A percentile compares a stretch with the other conserved stretches of the same genome.
These are phyloP conservation scores for Aphis craccivora DNA, from an alignment of 1,140 invertebrate genomes.

Conservation along the genomic window DNA sequence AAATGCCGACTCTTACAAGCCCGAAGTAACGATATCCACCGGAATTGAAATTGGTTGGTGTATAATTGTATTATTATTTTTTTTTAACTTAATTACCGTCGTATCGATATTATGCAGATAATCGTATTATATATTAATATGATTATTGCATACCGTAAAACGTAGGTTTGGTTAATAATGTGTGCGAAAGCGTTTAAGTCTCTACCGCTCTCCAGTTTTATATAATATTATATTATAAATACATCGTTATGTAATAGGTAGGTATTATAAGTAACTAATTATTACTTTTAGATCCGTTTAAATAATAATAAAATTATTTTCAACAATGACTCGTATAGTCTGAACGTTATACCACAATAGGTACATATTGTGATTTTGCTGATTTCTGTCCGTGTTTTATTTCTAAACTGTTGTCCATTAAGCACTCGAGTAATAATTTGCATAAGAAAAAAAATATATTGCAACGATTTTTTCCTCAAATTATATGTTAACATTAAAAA, in stretches of 20 bases:
- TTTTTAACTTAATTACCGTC: background rate
- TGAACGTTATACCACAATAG: background rate
- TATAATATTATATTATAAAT: background rate
- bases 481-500: too few species aligned
- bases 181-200: conserved; percentile 20
- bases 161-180: background rate
- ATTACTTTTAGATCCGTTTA: background rate
- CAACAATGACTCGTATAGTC: background rate
- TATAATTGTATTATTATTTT: background rate
- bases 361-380: background rate
- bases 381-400: too few species aligned
- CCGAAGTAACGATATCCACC: conserved; percentile 67
- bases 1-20: conserved; percentile 60
- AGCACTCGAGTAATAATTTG: too few species aligned
- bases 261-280: background rate
- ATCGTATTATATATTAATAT: background rate
- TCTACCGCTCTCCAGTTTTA: background rate
- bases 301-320: background rate
- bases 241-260: background rate
- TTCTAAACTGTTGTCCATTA: too few species aligned
- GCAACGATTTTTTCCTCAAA: too few species aligned
- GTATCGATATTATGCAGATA: background rate
- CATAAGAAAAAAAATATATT: too few species aligned
- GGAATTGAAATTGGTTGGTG: conserved; percentile 73
- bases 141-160: background rate